Conservation (phyloP, 2,888 invertebrate genomes). For the Neelides folsomi region DNA sequence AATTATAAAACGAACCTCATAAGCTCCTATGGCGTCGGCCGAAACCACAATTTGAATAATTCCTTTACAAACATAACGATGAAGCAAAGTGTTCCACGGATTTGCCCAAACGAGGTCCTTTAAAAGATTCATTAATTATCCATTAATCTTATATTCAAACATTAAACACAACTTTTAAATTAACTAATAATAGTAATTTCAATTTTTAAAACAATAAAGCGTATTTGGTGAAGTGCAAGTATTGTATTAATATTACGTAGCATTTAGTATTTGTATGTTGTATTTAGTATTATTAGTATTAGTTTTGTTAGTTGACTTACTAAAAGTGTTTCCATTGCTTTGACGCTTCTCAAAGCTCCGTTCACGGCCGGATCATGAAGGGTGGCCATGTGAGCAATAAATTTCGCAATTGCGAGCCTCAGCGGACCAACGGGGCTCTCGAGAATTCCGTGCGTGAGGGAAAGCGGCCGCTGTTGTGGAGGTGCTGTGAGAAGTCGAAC, state of each 20-base stretch:
- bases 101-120: conserved; percentile 79
- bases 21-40: neutral
- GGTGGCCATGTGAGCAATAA: conserved; percentile 60
- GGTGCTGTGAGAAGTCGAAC: conserved; percentile 19
- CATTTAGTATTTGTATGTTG: too few species aligned
- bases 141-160: too few species aligned
- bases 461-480: conserved; percentile 34
- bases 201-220: too few species aligned
- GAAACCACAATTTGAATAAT: conserved; percentile 17
- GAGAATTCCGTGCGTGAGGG: conserved; percentile 50
- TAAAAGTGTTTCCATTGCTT: too few species aligned
- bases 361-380: conserved; percentile 48
- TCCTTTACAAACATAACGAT: conserved; percentile 38
- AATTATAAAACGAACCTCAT: too few species aligned
- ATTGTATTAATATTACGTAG: too few species aligned
- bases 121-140: conserved; percentile 46
- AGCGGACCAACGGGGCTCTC: conserved; percentile 66
- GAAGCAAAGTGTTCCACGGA: conserved; percentile 90
- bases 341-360: too few species aligned
- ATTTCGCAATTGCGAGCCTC: conserved; percentile 62
- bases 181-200: too few species aligned
- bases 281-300: too few species aligned
- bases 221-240: too few species aligned
- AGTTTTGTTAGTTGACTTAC: too few species aligned
- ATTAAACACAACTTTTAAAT: too few species aligned